Evolutionary conservation across 2,888 invertebrate genomes (phyloP), one percentile per base, ranked within the genome.

Genomic region (Periphyllus acericola): DNA sequence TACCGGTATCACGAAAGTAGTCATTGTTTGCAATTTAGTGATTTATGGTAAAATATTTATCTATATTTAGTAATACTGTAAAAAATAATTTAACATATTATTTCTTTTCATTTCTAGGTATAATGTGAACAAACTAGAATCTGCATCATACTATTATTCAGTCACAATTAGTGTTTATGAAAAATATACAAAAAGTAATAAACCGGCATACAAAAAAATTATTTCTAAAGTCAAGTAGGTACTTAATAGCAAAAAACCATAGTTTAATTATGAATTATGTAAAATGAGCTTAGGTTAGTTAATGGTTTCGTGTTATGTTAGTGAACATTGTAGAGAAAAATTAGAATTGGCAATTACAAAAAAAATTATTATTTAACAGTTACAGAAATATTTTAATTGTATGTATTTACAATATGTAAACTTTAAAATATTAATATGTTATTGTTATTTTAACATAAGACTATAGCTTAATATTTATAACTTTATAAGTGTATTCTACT

Each of bases 21-120:
- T 3, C 93, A 93, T 90, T 93, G 93, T 89, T 90, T 93, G 29
- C 91, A 92, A 75, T 93, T 93, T 90, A 93, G 93, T 60, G 92
- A 93, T 83, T 89, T 93, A 87, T 93, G 93, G 93, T 91, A 89
- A 90, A 90, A 34, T 36, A 19, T 55, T 46, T 83, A 79, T 14
- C 60, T 25, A 4, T 17, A 60, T 11, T 60, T 60, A 25, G 40
- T 60, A 29, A 29, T 60, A 34, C 9, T 11, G 21, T 29, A 29
- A 55, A 21, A n/a, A 21, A 14, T 14, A 6, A 29, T 34, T 6
- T 0, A 52, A 52, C 19, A 17, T 21, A 3, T 19, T 71, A 29
- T 55, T 32, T 55, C 11, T 36, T 32, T 6, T 29, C 14, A 66
- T 32, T 71, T 25, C 34, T 36, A 85, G 85, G 85, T 85, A 85